Percentiles rank a stretch among this genome's conserved stretches.
phyloP scores from a whole-genome alignment of 2,113 vertebrate species.

The Tachuris rubrigastra region DNA sequence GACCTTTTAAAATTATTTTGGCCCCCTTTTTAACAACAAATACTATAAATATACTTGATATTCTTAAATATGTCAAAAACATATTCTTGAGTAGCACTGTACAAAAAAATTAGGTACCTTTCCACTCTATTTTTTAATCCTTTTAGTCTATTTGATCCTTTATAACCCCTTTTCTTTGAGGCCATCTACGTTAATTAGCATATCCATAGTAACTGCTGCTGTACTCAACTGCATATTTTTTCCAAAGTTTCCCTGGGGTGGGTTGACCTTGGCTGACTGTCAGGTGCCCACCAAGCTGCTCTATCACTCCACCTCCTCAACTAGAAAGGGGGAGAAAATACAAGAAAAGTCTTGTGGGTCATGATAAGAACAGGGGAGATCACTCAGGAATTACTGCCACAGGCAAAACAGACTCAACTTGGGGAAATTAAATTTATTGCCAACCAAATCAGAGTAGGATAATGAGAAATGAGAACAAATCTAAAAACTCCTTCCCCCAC shows the following conservation, averaged over 20 bases:
- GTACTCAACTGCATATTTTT: background rate
- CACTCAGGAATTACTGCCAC: background rate
- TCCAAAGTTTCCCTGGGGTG: background rate
- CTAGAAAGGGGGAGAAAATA: background rate
- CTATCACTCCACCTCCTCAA: background rate
- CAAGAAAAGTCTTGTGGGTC: background rate
- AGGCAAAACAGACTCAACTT: background rate
- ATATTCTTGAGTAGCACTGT: background rate
- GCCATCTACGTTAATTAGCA: background rate
- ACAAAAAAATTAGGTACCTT: background rate
- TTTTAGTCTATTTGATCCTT: background rate
- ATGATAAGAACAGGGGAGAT: background rate
- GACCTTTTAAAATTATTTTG: background rate
- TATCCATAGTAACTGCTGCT: background rate
- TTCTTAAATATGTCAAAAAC: background rate
- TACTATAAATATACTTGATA: background rate
- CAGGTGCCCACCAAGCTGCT: background rate
- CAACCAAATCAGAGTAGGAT: background rate
- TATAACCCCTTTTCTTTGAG: background rate
- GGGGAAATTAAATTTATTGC: background rate
- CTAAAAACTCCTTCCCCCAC: background rate
- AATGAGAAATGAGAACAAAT: background rate
- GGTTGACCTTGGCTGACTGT: background rate
- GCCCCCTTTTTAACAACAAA: background rate
- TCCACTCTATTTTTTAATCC: background rate